Evolutionary conservation across 2,797 vertebrate species (phyloP), one percentile per base, ranked within the genome.

Genomic region (Melanogrammus aeglefinus): DNA sequence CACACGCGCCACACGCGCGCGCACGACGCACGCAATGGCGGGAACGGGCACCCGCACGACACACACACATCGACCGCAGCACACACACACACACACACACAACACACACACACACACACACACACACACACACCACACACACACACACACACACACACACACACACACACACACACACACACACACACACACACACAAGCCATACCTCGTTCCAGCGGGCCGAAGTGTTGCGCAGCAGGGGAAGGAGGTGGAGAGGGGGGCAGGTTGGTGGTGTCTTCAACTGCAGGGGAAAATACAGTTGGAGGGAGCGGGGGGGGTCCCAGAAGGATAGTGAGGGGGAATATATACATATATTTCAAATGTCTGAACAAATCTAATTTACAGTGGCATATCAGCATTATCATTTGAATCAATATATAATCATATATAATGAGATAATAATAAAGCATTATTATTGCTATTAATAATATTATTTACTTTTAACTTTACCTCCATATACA

Each of bases 241-340:
- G 98, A 99, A 0, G 97, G 97, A 78, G 98, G 97, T 72, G 97
- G 97, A 79, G 97, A 99, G 78, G 98, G 98, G 87, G 98, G 98
- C 92, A 99, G 93, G 90, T 99, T 97, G 91, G 96, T 93, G 82
- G 97, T 96, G 87, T 99, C 98, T 87, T 95, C 95, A 78, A 95
- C 95, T 95, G 80, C 21, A 74, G 78, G 12, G 9, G 35, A 0
- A 75, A 13, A 75, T 3, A 76, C 29, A 21, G 41, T 16, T 4
- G 41, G 18, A 76, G 36, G 3, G 75, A 51, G n/a, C n/a, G n/a
- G 72, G 78, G 36, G 35, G 31, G 74, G 18, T 18, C 4, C 7
- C 18, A 57, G 47, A 57, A 21, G 6, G 47, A 57, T 18, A 57
- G 47, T 0, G 41, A 44, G 12, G 41, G 41, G 16, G 41, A 44